Evolutionary conservation across 1,140 invertebrate genomes (phyloP).

Genomic region (Atta colombica): DNA sequence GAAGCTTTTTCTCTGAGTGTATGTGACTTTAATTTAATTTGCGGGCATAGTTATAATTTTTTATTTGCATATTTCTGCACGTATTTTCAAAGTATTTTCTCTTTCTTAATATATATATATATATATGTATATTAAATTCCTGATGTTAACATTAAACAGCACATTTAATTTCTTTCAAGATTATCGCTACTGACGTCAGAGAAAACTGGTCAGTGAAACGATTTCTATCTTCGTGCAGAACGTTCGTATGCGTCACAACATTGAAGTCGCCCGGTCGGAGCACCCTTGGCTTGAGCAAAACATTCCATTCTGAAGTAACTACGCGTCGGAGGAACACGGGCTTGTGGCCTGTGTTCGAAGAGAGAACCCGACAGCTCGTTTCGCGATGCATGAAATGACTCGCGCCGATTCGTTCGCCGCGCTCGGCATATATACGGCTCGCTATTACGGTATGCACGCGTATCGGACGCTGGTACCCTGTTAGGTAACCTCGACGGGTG

Average conservation of each 20-base stretch:
- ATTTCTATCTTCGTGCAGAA: slow-evolving; percentile 11
- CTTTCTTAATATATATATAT: neutral
- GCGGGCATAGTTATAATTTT: neutral
- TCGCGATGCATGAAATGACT: slow-evolving; percentile 57
- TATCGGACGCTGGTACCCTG: slow-evolving; percentile 61
- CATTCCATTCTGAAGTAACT: slow-evolving; percentile 38
- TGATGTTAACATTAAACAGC: neutral
- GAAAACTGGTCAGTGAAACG: neutral
- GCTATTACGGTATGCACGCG: slow-evolving; percentile 45
- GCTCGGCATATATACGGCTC: slow-evolving; percentile 49
- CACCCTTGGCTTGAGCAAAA: slow-evolving; percentile 24
- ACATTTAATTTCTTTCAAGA: neutral
- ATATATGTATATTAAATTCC: too few relatives aligned
- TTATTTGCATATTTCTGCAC: neutral
- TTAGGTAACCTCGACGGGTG: slow-evolving; percentile 72
- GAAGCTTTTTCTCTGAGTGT: too few relatives aligned
- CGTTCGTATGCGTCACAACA: slow-evolving; percentile 4
- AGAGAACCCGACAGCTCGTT: slow-evolving; percentile 59
- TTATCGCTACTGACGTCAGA: slow-evolving; percentile 18
- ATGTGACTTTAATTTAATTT: slow-evolving; percentile 13
- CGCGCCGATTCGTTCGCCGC: slow-evolving; percentile 36
- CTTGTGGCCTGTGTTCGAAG: neutral
- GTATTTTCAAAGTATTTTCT: neutral
- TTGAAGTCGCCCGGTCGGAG: neutral
- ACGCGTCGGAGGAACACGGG: slow-evolving; percentile 31